These are phyloP conservation scores for Oasisia sp. DNA, from an alignment of 2,888 invertebrate genomes.

Conservation along the genomic window DNA sequence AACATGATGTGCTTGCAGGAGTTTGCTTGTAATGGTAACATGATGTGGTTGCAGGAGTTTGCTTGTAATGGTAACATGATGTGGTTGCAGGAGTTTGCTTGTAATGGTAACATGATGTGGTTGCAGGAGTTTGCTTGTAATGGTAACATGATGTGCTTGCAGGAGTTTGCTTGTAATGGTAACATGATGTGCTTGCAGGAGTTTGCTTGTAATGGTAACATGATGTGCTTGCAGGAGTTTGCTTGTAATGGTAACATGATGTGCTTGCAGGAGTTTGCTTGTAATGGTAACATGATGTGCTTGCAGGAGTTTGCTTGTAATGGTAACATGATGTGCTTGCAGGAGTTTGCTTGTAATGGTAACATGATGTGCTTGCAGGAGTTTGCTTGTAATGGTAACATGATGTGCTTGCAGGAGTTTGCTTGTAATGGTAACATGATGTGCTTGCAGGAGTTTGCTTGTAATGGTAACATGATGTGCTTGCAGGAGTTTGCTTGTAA, in stretches of 20 bases:
- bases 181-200: slow-evolving; percentile 73
- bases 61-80: slow-evolving; percentile 99
- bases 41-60: slow-evolving; percentile 85
- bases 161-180: slow-evolving; percentile 82
- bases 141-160: slow-evolving; percentile 99
- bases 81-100: slow-evolving; percentile 89
- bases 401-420: slow-evolving; percentile 80
- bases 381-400: slow-evolving; percentile 99
- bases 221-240: slow-evolving; percentile 93
- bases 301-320: slow-evolving; percentile 99
- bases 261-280: slow-evolving; percentile 90
- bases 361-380: slow-evolving; percentile 85
- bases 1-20: slow-evolving; percentile 73
- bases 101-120: slow-evolving; percentile 94
- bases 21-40: slow-evolving; percentile 99
- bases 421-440: too few relatives aligned
- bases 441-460: too few relatives aligned
- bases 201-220: slow-evolving; percentile 99
- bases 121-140: slow-evolving; percentile 96
- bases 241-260: slow-evolving; percentile 99
- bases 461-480: neutral
- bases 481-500: slow-evolving; percentile 98
- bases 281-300: slow-evolving; percentile 94
- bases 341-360: slow-evolving; percentile 99
- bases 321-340: slow-evolving; percentile 99